These are phyloP conservation scores for Eufriesea mexicana DNA, from an alignment of 1,140 invertebrate species.

Conservation along the genomic window DNA sequence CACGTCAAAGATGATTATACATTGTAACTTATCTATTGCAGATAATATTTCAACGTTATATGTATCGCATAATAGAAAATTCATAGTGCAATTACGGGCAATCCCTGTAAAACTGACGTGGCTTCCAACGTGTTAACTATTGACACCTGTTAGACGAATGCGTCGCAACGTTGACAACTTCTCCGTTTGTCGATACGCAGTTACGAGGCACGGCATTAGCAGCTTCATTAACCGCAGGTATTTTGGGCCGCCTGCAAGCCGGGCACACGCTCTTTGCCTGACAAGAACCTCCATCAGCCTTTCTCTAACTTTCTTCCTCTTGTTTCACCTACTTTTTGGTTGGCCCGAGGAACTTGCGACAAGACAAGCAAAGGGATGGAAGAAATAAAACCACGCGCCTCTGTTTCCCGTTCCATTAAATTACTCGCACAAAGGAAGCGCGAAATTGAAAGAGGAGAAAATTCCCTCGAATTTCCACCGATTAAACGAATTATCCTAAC, in stretches of 20 bases:
- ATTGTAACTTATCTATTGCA: too few species aligned
- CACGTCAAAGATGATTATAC: too few species aligned
- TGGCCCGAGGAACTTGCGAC: neutral
- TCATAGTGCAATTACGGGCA: too few species aligned
- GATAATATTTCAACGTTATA: too few species aligned
- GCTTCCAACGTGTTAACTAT: too few species aligned
- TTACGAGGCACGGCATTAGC: conserved; percentile 21
- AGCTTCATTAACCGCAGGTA: conserved; percentile 62
- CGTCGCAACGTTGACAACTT: conserved; percentile 65
- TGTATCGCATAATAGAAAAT: too few species aligned
- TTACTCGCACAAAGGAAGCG: neutral
- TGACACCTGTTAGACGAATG: neutral
- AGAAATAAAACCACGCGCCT: neutral
- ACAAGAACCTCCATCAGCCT: conserved; percentile 25
- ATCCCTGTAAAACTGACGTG: too few species aligned
- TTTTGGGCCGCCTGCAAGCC: conserved; percentile 1
- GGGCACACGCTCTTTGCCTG: neutral
- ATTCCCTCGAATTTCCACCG: neutral
- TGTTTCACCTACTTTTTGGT: conserved; percentile 34
- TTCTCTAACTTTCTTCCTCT: conserved; percentile 37
- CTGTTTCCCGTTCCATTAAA: neutral
- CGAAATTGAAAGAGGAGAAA: neutral
- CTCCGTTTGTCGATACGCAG: conserved; percentile 30
- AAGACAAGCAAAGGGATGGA: conserved; percentile 8
- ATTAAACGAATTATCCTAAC: neutral